Conservation (phyloP, 2,113 vertebrate species). For the Peromyscus maniculatus region DNA sequence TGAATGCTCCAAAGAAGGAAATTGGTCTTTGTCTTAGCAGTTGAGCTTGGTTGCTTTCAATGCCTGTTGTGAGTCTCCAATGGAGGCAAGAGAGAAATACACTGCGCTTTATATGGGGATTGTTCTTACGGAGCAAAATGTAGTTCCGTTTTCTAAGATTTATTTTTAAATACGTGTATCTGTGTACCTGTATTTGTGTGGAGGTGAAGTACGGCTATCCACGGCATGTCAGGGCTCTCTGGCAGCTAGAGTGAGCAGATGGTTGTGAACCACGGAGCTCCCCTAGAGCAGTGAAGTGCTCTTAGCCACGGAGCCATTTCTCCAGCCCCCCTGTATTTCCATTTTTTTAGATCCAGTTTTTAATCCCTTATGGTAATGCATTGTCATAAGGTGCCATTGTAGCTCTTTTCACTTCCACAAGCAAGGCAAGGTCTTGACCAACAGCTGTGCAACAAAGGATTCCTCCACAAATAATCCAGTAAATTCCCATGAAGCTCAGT, state of each 20-base stretch:
- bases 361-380: background rate
- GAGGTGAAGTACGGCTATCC: background rate
- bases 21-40: background rate
- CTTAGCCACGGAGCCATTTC: background rate
- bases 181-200: background rate
- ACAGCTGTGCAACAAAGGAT: background rate
- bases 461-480: background rate
- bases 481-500: slow-evolving; percentile 15
- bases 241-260: background rate
- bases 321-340: background rate
- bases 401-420: slow-evolving; percentile 12
- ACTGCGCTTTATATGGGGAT: background rate
- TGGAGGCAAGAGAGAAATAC: background rate
- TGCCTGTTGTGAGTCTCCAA: background rate
- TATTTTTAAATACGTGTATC: background rate
- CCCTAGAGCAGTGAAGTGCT: background rate
- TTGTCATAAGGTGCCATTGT: background rate
- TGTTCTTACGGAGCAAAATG: background rate
- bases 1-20: background rate
- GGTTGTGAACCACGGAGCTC: too few species aligned
- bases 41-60: background rate
- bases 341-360: background rate
- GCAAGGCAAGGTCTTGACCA: slow-evolving; percentile 21
- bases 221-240: background rate
- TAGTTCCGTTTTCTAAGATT: background rate